Evolutionary conservation across 2,113 vertebrate genomes (phyloP).

Genomic region (Cisticola juncidis): DNA sequence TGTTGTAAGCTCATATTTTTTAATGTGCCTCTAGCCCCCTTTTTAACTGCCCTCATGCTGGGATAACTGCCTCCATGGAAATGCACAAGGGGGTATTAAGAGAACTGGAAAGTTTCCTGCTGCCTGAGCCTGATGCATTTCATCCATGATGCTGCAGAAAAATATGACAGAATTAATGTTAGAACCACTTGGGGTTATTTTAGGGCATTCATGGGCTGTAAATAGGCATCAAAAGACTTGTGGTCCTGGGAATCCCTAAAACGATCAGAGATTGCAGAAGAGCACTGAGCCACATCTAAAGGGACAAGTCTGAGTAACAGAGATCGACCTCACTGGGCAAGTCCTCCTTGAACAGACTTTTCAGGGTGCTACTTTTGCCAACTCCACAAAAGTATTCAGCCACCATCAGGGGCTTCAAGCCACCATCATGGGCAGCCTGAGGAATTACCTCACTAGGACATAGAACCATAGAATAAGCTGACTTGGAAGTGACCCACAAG

Average conservation of each 20-base stretch:
- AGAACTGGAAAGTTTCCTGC: background rate
- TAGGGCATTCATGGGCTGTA: background rate
- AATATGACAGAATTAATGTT: background rate
- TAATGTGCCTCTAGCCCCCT: background rate
- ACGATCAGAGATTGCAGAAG: background rate
- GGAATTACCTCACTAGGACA: rapidly evolving
- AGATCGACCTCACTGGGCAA: too few species aligned
- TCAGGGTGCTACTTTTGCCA: background rate
- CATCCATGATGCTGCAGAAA: background rate
- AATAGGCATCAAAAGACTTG: background rate
- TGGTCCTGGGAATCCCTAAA: rapidly evolving
- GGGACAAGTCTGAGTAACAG: background rate
- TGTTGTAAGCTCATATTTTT: rapidly evolving
- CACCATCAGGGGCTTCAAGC: too few species aligned
- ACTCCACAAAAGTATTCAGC: background rate
- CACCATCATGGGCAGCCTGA: background rate
- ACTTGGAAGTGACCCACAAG: background rate
- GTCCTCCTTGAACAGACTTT: background rate
- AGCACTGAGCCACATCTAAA: background rate
- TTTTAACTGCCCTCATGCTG: background rate
- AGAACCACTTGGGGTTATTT: background rate
- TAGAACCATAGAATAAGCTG: background rate
- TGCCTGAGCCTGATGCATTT: background rate
- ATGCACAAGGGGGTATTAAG: background rate
- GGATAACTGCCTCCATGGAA: background rate